phyloP scores from a whole-genome alignment of 1,140 invertebrate genomes.

The Holcopasites calliopsidis region DNA sequence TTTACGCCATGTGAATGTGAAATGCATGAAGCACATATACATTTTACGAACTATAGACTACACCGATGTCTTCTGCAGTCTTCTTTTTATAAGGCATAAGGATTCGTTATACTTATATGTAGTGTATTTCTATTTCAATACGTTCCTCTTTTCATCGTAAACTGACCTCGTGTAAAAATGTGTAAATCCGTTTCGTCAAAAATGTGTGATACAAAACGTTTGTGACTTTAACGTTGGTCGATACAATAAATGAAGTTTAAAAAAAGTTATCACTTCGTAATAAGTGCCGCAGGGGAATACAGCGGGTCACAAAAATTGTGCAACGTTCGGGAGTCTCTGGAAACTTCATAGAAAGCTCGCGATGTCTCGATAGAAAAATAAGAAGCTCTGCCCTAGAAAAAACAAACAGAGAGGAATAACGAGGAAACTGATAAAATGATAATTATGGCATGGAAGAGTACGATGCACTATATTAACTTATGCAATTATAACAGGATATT shows the following conservation, averaged over 20 bases:
- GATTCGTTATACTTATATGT: slow-evolving; percentile 33
- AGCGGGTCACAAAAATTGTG: slow-evolving; percentile 28
- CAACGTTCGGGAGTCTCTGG: slow-evolving; percentile 38
- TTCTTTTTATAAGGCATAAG: slow-evolving; percentile 5
- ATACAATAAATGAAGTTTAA: background rate
- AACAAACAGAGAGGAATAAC: background rate
- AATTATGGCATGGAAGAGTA: slow-evolving; percentile 19
- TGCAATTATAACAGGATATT: slow-evolving; percentile 41
- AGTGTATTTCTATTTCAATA: background rate
- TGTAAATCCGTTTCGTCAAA: background rate
- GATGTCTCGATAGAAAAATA: slow-evolving; percentile 46
- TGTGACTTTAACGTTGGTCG: background rate
- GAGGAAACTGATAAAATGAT: slow-evolving; percentile 3
- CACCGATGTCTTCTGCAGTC: slow-evolving; percentile 11
- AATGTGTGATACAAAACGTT: background rate
- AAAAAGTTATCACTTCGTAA: too few species aligned
- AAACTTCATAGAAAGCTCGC: slow-evolving; percentile 34
- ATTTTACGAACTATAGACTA: slow-evolving; percentile 16
- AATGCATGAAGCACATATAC: background rate
- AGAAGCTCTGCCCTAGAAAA: slow-evolving; percentile 25
- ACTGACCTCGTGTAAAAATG: background rate
- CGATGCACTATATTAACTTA: slow-evolving; percentile 29
- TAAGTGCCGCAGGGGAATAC: slow-evolving; percentile 26
- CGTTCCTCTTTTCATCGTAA: background rate
- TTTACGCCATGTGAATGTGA: slow-evolving; percentile 31